phyloP scores from a whole-genome alignment of 2,797 vertebrate species.

The Danio kyathit region DNA sequence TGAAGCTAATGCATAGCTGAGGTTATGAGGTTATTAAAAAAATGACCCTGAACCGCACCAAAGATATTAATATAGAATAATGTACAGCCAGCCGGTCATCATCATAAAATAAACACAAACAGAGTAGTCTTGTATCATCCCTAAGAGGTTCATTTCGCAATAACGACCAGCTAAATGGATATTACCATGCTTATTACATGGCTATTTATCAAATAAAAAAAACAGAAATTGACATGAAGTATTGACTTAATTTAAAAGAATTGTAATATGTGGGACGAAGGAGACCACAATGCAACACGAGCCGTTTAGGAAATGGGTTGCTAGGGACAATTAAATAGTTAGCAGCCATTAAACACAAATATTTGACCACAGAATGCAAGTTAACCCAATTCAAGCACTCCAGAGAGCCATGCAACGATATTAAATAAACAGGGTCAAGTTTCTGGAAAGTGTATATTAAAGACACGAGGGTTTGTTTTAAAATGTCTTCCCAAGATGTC shows the following conservation, averaged over 20 bases:
- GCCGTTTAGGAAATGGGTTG: slow-evolving; percentile 2
- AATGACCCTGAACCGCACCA: neutral
- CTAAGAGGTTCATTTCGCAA: neutral
- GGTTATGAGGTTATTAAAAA: neutral
- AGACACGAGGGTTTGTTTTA: neutral
- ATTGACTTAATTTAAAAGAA: slow-evolving; percentile 11
- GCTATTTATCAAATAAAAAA: neutral
- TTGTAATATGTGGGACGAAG: neutral
- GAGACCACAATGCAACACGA: neutral
- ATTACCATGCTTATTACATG: neutral
- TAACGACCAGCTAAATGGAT: neutral
- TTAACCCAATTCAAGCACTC: neutral
- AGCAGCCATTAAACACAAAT: neutral
- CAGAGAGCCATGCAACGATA: neutral
- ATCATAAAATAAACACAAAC: neutral
- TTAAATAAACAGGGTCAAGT: slow-evolving; percentile 18
- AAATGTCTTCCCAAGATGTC: neutral
- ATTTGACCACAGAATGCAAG: neutral
- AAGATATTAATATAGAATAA: neutral
- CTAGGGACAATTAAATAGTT: slow-evolving; percentile 10
- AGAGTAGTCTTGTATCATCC: neutral
- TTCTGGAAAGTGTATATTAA: slow-evolving; percentile 5
- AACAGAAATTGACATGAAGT: slow-evolving; percentile 6
- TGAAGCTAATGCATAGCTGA: neutral
- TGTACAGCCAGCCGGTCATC: neutral